Conservation (phyloP, 2,113 vertebrate species). For the Delphinapterus leucas region DNA sequence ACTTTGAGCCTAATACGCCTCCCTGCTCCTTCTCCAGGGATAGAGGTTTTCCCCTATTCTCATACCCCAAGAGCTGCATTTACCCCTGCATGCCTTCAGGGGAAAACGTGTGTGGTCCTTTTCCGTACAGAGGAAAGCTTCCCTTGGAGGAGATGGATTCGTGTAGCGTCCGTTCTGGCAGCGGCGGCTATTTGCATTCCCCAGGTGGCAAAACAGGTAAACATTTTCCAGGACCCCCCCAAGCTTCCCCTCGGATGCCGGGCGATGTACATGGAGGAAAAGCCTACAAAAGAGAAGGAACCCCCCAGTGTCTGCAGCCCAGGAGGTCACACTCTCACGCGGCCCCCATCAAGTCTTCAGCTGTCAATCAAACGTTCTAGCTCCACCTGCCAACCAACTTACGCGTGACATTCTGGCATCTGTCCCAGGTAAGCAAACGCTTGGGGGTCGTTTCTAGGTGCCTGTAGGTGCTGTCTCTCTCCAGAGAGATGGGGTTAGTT, state of each 20-base stretch:
- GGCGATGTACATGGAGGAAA: neutral
- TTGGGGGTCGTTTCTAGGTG: neutral
- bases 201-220: neutral
- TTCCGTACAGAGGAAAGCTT: neutral
- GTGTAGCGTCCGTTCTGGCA: fast-evolving
- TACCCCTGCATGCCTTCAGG: neutral
- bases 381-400: neutral
- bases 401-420: fast-evolving
- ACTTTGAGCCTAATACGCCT: neutral
- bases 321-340: neutral
- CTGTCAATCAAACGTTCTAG: neutral
- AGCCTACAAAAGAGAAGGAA: neutral
- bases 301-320: neutral
- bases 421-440: neutral
- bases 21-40: neutral
- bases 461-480: neutral
- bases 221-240: neutral
- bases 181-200: too few species aligned
- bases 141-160: neutral
- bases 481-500: neutral
- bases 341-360: neutral
- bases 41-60: neutral
- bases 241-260: neutral
- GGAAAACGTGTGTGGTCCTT: neutral
- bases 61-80: neutral